Base-by-base conservation (phyloP, 1,140 invertebrate genomes). In the Delia radicum region DNA sequence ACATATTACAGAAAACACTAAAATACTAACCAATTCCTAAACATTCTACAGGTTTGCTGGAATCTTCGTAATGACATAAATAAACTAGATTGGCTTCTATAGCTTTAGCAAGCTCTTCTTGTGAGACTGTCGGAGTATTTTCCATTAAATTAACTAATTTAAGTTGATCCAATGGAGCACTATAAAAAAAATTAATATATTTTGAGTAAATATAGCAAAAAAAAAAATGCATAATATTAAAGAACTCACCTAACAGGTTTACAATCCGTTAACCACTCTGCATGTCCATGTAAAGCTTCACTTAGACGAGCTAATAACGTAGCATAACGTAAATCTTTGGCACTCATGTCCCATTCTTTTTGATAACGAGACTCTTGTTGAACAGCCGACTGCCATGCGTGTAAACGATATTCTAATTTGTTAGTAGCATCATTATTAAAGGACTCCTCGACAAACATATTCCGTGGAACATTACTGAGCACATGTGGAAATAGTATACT, bases 81-180 rank as follows among this genome's bases (percentile, higher is more conserved):
- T 82, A 85, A 21, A 86, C 85, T 33, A 86, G 26, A 79, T 86
- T 74, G 2, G 79, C 85, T 55, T 86, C 84, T 29, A 84, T 74
- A 2, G 82, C 78, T 2, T 76, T 61, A 12, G 83, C 75, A 10
- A 83, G 63, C 21, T 81, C 78, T 8, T 80, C 73, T 0, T 74
- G 69, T 21, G 65, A 33, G 18, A 10, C 8, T 2, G 65, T 29
- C 21, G 76, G 69, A 12, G 77, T 65, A 18, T 78, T 73, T 6
- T 73, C 77, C 13, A 67, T 76, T 2, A 78, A 26, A 21, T 81
- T 78, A 0, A 76, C 8, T 0, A 86, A 29, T 21, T 79, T 42
- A 2, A 86, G 61, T 6, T 77, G 33, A 12, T 76, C 42, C n/a
- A 86, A 37, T 6, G 69, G 27, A 48, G 75, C 10, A 74, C 79